phyloP scores from a whole-genome alignment of 2,113 vertebrate species.

The Onychostruthus taczanowskii region DNA sequence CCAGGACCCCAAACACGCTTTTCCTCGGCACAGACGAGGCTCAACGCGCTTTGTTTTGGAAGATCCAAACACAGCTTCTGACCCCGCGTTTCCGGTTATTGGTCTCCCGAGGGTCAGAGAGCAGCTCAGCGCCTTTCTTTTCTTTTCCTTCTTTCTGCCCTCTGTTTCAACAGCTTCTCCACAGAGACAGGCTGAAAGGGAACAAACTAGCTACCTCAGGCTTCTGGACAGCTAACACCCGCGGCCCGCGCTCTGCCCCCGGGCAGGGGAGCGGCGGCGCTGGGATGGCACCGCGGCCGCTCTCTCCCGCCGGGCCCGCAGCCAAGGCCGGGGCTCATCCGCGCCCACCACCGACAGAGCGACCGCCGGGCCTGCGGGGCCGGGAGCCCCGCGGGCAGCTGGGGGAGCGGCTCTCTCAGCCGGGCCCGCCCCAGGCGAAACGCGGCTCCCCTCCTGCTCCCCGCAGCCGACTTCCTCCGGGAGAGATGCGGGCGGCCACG shows the following conservation, averaged over 20 bases:
- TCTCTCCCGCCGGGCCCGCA: neutral
- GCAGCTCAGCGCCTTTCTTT: no score
- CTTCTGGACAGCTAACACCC: neutral
- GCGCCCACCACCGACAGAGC: neutral
- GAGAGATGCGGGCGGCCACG: neutral
- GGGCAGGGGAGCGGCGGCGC: neutral
- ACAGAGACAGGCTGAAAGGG: neutral
- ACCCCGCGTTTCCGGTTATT: neutral
- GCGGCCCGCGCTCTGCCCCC: no score
- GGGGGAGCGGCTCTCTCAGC: neutral
- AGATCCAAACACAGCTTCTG: neutral
- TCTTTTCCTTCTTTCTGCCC: no score
- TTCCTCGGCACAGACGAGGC: fast-evolving
- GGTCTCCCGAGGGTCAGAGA: neutral
- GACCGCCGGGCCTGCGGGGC: neutral
- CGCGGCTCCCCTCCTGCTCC: neutral
- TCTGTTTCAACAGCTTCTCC: neutral
- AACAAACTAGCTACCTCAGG: neutral
- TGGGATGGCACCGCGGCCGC: fast-evolving
- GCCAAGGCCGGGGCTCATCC: neutral
- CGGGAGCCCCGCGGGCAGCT: neutral
- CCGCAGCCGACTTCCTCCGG: neutral
- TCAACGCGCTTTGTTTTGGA: neutral
- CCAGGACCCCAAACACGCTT: fast-evolving
- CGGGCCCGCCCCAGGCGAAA: neutral